A percentile compares a stretch with the other conserved stretches of the same genome.
These are phyloP conservation scores for Schizaphis graminum DNA, from an alignment of 2,888 invertebrate species.

Conservation along the genomic window DNA sequence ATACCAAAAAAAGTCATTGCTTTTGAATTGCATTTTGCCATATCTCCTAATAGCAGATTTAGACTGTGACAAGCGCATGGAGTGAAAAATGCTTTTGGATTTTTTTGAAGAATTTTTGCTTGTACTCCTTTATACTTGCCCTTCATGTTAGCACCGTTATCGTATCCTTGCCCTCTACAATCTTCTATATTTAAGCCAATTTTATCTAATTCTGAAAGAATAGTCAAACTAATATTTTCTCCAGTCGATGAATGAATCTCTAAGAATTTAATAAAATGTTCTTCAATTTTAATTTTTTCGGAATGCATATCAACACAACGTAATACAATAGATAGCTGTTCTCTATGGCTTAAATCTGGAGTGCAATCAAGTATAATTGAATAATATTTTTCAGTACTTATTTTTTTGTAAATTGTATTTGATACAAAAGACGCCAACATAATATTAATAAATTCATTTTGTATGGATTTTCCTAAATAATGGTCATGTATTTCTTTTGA, in stretches of 20 bases:
- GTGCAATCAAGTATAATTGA: constrained; percentile 35
- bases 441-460: constrained; percentile 41
- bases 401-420: constrained; percentile 17
- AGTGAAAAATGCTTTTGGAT: too few relatives aligned
- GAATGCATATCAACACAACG: constrained; percentile 30
- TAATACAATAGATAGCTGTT: constrained; percentile 7
- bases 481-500: constrained; percentile 27
- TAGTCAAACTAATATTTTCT: constrained; percentile 14
- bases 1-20: constrained; percentile 9
- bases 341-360: constrained; percentile 5
- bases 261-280: constrained; percentile 44
- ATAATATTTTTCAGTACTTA: constrained; percentile 33
- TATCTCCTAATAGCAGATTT: not conserved
- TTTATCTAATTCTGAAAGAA: constrained; percentile 9
- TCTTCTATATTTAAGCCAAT: constrained; percentile 16
- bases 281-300: constrained; percentile 28
- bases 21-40: constrained; percentile 14
- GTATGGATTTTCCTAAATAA: constrained; percentile 26
- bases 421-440: constrained; percentile 26
- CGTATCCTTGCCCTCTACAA: constrained; percentile 41
- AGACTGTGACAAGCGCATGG: constrained; percentile 13
- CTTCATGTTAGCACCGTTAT: constrained; percentile 48
- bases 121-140: constrained; percentile 4
- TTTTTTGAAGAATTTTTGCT: not conserved
- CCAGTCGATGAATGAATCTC: not conserved